Evolutionary conservation across 2,797 vertebrate species (phyloP), one percentile per base, ranked within the genome.

Genomic region (Sus cebifrons): DNA sequence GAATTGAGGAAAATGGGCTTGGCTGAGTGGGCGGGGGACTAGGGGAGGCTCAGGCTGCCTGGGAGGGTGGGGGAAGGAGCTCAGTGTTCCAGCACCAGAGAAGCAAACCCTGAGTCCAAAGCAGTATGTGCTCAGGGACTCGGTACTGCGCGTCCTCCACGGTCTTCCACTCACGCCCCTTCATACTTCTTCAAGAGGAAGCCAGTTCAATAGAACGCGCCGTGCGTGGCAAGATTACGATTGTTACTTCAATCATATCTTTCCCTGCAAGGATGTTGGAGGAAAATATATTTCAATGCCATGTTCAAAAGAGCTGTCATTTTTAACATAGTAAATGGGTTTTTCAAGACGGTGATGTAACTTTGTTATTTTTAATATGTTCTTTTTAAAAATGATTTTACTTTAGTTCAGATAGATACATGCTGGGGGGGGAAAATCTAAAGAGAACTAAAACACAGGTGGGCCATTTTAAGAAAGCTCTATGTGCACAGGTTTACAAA

Each of bases 221-320:
- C 86, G 44, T 81, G 93, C 86, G 44, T 81, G 93, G 65, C 79
- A 79, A 91, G 95, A 92, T 86, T 94, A 71, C 16, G 36, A 95
- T 98, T 97, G 95, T 97, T 98, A 91, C 96, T 98, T 92, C 94
- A 96, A 95, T 96, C 94, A 75, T 97, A 91, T 86, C n/a, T 2
- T 86, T 74, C 71, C 15, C 91, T 91, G 86, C 97, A 98, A 96
- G 96, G 97, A 96, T 97, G 97, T 95, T 97, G 96, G 97, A 98
- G 98, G 98, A 98, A 98, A 98, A 97, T 97, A 91, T 89, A 97
- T 98, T 98, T 98, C 98, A 98, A 91, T 96, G 92, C 97, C 88
- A 96, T 21, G 91, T 98, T 98, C 98, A 98, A 98, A 98, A 97
- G 93, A 75, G 71, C 96, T 96, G 94, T 98, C 97, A 94, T 86